Percentiles rank a stretch among this genome's conserved stretches.
Evolutionary conservation across 2,888 invertebrate genomes (phyloP).

Genomic region (Pseudococcus longispinus): DNA sequence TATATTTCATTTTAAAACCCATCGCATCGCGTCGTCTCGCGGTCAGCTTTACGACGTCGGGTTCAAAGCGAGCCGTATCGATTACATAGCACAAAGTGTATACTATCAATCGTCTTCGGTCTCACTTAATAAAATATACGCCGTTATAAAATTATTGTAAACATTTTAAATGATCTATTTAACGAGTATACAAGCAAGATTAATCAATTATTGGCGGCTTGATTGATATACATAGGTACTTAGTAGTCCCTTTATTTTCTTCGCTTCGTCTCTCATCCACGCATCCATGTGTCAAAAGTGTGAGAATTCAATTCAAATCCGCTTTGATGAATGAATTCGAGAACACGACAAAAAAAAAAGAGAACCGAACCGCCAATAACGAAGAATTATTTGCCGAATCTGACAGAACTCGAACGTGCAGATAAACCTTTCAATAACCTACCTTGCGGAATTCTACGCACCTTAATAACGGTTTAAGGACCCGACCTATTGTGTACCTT

Average conservation of each 20-base stretch:
- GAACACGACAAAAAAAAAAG: not conserved
- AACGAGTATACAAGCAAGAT: conserved; percentile 25
- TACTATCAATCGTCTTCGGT: not conserved
- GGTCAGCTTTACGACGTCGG: conserved; percentile 2
- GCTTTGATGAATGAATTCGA: not conserved
- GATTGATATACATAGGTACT: not conserved
- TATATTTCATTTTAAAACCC: conserved; percentile 23
- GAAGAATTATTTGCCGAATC: not conserved
- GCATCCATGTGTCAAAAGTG: not conserved
- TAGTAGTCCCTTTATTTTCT: not conserved
- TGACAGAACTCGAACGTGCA: not conserved
- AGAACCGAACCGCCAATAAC: not conserved
- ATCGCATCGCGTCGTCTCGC: not conserved
- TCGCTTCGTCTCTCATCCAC: not conserved
- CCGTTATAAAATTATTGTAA: conserved; percentile 39
- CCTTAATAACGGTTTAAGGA: conserved; percentile 1
- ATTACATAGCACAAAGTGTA: conserved; percentile 37
- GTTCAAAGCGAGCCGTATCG: not conserved
- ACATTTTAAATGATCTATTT: conserved; percentile 28
- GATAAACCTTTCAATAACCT: not conserved
- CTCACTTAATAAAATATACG: conserved; percentile 3
- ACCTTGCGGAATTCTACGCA: not conserved
- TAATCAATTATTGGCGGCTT: conserved; percentile 26
- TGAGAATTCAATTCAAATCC: conserved; percentile 16
- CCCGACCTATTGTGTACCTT: not conserved